Evolutionary conservation across 2,113 vertebrate species (phyloP), one percentile per base, ranked within the genome.

Genomic region (Nothobranchius kuhntae): DNA sequence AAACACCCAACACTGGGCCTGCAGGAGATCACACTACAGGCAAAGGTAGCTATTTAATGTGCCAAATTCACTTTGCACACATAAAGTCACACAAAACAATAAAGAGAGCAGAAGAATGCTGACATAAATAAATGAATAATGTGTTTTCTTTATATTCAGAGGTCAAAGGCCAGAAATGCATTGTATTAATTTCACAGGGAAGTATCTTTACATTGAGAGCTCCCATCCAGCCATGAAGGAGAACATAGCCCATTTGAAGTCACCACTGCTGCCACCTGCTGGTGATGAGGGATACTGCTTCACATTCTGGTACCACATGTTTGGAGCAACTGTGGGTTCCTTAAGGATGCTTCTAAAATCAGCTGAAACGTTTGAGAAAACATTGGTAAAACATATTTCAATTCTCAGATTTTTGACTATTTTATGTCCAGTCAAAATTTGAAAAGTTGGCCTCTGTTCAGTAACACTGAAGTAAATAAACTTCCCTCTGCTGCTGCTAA

Each of bases 221-320:
- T 92, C 90, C 53, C 61, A 5, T 6, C 82, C 80, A 9, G 85
- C 67, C 30, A 35, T 46, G 10, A 86, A 65, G 35, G 78, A 86
- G 1, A 60, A 76, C 0, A 15, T n/a, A 26, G 92, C 92, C 53
- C 88, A 81, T 40, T 59, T 94, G 47, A 92, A 90, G 85, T 92
- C 92, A 4, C 61, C 66, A 15, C 61, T 90, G 57, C 81, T 93
- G 55, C 89, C 89, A 7, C 83, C 90, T 80, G 83, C 87, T 90
- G 89, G 84, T 65, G 67, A 82, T 40, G 21, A 78, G 0, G 93
- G 93, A 44, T 92, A 93, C 83, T 94, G 91, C 59, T 68, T 94
- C 14, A 79, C 67, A 24, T 85, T 93, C 75, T 91, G 90, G 88
- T 91, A 90, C 70, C 92, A 94, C 81, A 93, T 94, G 91, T 91